Conservation (phyloP, 2,113 vertebrate genomes). For the Meles meles region DNA sequence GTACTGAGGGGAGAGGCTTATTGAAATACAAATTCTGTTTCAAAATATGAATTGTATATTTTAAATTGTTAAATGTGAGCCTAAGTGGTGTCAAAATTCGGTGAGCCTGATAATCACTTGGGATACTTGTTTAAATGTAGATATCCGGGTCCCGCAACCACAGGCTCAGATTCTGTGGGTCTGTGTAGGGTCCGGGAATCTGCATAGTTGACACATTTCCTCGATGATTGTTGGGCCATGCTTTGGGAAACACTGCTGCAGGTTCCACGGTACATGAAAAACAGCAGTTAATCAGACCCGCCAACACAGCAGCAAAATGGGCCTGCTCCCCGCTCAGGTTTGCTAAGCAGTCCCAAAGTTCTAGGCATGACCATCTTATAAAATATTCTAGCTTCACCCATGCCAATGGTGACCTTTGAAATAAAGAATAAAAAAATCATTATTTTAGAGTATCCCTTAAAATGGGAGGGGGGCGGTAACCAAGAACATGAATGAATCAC, state of each 20-base stretch:
- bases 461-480: neutral
- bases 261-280: neutral
- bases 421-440: neutral
- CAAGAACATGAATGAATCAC: neutral
- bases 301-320: neutral
- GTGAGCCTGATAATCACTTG: neutral
- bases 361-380: neutral
- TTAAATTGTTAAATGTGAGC: neutral
- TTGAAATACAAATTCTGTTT: neutral
- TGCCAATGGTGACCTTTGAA: neutral
- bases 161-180: neutral
- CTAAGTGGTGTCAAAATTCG: neutral
- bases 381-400: neutral
- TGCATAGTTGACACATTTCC: neutral
- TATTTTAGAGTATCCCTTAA: neutral
- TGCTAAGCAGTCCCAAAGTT: neutral
- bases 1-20: neutral
- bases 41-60: neutral
- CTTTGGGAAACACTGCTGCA: neutral
- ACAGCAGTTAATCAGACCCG: neutral
- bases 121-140: neutral
- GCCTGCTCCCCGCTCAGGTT: neutral
- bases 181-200: neutral
- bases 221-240: neutral
- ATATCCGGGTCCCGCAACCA: neutral